phyloP scores from a whole-genome alignment of 2,797 vertebrate genomes.

The Apogon talboti region DNA sequence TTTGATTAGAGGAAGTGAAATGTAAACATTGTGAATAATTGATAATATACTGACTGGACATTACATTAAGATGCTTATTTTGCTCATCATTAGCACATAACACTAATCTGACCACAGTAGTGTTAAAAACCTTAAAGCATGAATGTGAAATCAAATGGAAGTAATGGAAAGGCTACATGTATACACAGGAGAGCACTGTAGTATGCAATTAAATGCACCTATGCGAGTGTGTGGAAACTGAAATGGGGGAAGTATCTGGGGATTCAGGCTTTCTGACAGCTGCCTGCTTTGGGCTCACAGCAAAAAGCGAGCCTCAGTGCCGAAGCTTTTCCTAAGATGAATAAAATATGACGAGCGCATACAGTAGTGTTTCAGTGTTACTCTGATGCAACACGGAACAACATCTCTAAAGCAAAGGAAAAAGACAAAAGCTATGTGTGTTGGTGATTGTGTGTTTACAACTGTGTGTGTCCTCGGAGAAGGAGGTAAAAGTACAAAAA shows the following conservation, averaged over 20 bases:
- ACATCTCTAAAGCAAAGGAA: slow-evolving; percentile 48
- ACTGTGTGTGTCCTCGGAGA: neutral
- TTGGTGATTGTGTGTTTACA: slow-evolving; percentile 4
- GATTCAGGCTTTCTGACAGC: slow-evolving; percentile 69
- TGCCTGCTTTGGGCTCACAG: slow-evolving; percentile 62
- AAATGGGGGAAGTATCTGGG: slow-evolving; percentile 57
- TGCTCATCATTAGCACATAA: neutral
- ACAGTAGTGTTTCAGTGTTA: slow-evolving; percentile 55
- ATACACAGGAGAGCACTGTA: slow-evolving; percentile 20
- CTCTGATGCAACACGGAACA: slow-evolving; percentile 70
- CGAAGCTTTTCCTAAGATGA: slow-evolving; percentile 75
- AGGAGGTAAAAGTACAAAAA: slow-evolving; percentile 6
- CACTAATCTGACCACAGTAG: neutral
- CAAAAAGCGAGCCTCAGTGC: slow-evolving; percentile 58
- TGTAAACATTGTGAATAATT: neutral
- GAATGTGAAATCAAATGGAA: slow-evolving; percentile 22
- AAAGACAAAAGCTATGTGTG: slow-evolving; percentile 4
- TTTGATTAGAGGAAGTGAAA: neutral
- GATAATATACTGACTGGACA: neutral
- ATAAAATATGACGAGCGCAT: slow-evolving; percentile 83
- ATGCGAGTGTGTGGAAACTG: slow-evolving; percentile 25
- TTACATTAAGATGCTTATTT: neutral
- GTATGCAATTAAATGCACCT: slow-evolving; percentile 28
- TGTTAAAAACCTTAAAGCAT: neutral
- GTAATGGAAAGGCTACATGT: slow-evolving; percentile 27